Evolutionary conservation across 2,113 vertebrate species (phyloP).

Genomic region (Chaenogobius annularis): DNA sequence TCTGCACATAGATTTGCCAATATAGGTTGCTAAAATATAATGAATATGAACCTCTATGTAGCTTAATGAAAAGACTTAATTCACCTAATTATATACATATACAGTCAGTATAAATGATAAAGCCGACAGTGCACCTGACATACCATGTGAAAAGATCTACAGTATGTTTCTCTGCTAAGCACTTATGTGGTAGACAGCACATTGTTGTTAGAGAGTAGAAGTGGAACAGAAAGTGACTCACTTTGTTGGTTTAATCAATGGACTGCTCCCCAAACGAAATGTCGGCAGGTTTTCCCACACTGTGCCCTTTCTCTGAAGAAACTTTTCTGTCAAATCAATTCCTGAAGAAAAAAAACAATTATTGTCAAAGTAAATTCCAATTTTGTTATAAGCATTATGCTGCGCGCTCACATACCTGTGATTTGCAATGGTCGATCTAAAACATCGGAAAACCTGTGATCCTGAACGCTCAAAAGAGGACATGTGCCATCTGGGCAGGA

Average conservation of each 20-base stretch:
- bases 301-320: constrained; percentile 84
- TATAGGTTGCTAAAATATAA: not conserved
- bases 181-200: not conserved
- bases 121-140: not conserved
- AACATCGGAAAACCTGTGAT: constrained; percentile 70
- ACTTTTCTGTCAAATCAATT: constrained; percentile 90
- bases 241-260: constrained; percentile 87
- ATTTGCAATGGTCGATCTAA: constrained; percentile 71
- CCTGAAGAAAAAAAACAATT: constrained; percentile 75
- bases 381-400: not conserved
- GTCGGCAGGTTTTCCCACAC: constrained; percentile 82
- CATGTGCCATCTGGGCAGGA: constrained; percentile 72
- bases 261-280: constrained; percentile 87
- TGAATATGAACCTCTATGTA: not conserved
- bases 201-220: not conserved
- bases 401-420: constrained; percentile 78
- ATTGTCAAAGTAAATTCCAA: not conserved
- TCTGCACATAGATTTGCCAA: not conserved
- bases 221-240: constrained; percentile 63
- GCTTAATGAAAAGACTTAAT: not conserved
- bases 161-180: not conserved
- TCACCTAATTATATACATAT: not conserved
- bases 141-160: not conserved
- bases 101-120: not conserved
- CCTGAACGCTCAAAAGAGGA: constrained; percentile 78